Base-by-base conservation (phyloP, 1,140 invertebrate genomes). In the Heliconius hermathena region DNA sequence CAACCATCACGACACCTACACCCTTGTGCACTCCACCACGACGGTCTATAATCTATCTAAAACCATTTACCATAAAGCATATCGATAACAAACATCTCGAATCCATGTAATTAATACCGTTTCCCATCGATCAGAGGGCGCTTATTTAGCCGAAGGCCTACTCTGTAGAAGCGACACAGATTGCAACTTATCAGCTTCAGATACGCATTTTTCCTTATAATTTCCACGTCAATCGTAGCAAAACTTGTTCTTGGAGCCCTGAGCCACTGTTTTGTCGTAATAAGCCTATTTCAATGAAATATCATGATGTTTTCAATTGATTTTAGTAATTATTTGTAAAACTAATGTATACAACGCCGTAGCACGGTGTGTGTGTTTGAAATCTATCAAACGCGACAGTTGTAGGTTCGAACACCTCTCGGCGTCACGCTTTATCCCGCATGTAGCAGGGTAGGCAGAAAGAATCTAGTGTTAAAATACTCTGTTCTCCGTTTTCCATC, bases 151-250 rank as follows among this genome's bases (percentile, higher is more conserved):
- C 79, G 71, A 38, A 57, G 52, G 77, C 54, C 57, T 36, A 26
- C 60, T 71, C 6, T 49, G 29, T 36, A 76, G 79, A 80, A 83
- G 60, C 54, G 84, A 89, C 83, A 85, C 76, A 87, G 88, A 90
- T 89, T 89, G 79, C 82, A 81, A 86, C 74, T 82, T 86, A 81
- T 84, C 84, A 79, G 76, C 76, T 77, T 5, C 60, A 66, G 60
- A 70, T 78, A 78, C 78, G 72, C 82, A 86, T 88, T 90, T 89
- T 90, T 86, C 87, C 84, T 82, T 83, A 85, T 86, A 89, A 89
- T 91, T 88, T 89, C 87, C 86, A 77, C 84, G 85, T 89, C 86
- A 84, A 74, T 82, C 75, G 79, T 57, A 71, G 72, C 74, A 52
- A 74, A 79, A 85, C 82, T 78, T 74, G 80, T 81, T 80, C 76